Evolutionary conservation across 2,888 invertebrate genomes (phyloP).

Genomic region (Lampropteryx suffumata): DNA sequence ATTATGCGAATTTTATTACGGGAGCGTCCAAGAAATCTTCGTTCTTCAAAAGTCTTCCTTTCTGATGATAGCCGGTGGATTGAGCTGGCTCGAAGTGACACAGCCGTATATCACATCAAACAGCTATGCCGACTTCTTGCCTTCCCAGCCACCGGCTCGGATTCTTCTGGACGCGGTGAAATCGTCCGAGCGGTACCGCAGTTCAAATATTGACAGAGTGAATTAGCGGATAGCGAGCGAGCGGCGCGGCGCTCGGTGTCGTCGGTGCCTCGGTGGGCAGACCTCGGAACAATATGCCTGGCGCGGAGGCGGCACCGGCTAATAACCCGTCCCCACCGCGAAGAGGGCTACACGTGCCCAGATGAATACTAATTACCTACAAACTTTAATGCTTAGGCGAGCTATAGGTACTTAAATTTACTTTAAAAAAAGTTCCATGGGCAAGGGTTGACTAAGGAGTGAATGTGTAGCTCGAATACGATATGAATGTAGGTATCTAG

Average conservation of each 20-base stretch:
- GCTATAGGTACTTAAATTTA: no score
- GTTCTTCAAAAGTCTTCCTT: conserved; percentile 41
- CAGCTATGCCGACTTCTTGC: conserved; percentile 96
- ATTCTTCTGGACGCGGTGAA: conserved; percentile 53
- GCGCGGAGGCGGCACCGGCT: conserved; percentile 82
- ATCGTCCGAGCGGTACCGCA: conserved; percentile 51
- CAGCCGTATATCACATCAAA: conserved; percentile 88
- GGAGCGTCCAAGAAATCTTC: conserved; percentile 63
- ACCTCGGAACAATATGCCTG: conserved; percentile 80
- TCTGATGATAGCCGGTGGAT: conserved; percentile 79
- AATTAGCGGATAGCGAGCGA: conserved; percentile 70
- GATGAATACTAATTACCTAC: conserved; percentile 79
- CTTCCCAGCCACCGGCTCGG: conserved; percentile 85
- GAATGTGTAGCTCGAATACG: no score
- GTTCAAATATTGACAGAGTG: conserved; percentile 73
- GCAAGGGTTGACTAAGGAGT: no score
- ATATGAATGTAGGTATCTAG: no score
- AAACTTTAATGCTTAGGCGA: conserved; percentile 34
- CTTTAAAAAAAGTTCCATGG: no score
- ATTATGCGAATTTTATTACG: conserved; percentile 54
- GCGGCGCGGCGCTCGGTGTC: conserved; percentile 61
- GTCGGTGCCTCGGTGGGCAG: conserved; percentile 74
- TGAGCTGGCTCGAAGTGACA: conserved; percentile 92
- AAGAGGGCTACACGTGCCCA: conserved; percentile 78
- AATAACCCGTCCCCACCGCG: conserved; percentile 83